Conservation (phyloP, 2,888 invertebrate genomes). For the Eudasyphora cyanicolor region DNA sequence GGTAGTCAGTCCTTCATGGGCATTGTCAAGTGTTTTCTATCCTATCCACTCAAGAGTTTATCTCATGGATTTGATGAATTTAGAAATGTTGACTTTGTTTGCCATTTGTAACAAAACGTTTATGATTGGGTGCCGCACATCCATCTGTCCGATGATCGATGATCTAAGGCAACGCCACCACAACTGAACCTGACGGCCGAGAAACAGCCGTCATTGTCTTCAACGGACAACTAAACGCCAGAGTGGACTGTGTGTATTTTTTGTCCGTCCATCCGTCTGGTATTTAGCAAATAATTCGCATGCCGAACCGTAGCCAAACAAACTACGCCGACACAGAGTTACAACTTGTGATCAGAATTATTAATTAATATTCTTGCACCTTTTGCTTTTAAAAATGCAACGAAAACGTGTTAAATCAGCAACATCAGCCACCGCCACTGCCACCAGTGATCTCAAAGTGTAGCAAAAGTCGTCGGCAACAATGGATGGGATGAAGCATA, state of each 20-base stretch:
- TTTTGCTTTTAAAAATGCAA: conserved; percentile 66
- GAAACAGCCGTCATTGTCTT: too few relatives aligned
- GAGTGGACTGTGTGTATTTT: neutral
- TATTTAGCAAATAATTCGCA: conserved; percentile 74
- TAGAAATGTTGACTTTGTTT: conserved; percentile 4
- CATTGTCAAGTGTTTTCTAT: neutral
- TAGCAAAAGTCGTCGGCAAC: neutral
- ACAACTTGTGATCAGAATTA: conserved; percentile 77
- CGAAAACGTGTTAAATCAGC: conserved; percentile 62
- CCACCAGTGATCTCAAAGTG: neutral
- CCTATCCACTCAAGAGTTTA: neutral
- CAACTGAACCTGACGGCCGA: neutral
- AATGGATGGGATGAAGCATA: conserved; percentile 6
- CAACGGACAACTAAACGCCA: neutral
- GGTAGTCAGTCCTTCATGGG: neutral
- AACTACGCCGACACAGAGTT: conserved; percentile 77
- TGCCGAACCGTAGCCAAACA: conserved; percentile 73
- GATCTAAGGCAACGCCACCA: neutral
- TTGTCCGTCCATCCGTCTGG: conserved; percentile 52
- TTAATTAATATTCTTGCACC: conserved; percentile 80
- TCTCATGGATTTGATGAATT: conserved; percentile 25
- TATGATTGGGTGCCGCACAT: neutral
- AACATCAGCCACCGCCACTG: conserved; percentile 22
- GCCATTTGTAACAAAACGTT: neutral
- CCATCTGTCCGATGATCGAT: too few relatives aligned